A percentile compares a stretch with the other conserved stretches of the same genome.
Conservation (phyloP, 2,888 invertebrate species). For the Temnothorax ravouxi region DNA sequence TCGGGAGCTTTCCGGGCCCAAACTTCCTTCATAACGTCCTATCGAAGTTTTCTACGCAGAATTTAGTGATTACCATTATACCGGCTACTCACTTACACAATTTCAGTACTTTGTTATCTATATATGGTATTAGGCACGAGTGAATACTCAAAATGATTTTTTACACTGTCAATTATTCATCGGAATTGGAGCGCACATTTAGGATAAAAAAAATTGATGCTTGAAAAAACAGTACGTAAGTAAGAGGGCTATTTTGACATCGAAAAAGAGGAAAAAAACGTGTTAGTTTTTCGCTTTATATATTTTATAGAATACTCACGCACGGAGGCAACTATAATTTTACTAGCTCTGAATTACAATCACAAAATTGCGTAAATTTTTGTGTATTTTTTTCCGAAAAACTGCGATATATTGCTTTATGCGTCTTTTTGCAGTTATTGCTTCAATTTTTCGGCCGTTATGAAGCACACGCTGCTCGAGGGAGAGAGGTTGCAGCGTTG, state of each 20-base stretch:
- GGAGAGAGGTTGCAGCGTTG: background rate
- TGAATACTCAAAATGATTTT: constrained; percentile 80
- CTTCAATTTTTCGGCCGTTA: constrained; percentile 12
- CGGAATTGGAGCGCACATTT: constrained; percentile 61
- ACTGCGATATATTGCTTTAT: background rate
- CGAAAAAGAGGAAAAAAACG: background rate
- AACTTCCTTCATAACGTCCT: constrained; percentile 84
- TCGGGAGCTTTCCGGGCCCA: constrained; percentile 87
- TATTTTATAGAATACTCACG: background rate
- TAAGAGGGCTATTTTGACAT: constrained; percentile 2
- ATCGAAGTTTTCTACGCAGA: constrained; percentile 81
- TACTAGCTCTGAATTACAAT: background rate
- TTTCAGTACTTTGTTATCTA: constrained; percentile 93
- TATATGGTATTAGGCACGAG: constrained; percentile 93
- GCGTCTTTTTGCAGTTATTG: background rate
- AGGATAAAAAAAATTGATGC: constrained; percentile 35
- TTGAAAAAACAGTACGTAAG: constrained; percentile 11
- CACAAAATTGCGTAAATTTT: constrained; percentile 5
- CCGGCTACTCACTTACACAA: constrained; percentile 94
- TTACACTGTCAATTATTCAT: constrained; percentile 77
- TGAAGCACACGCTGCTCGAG: background rate
- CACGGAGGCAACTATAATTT: background rate
- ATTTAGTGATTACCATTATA: constrained; percentile 91
- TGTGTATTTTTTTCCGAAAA: constrained; percentile 11
- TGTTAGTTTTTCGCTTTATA: background rate